Conservation (phyloP, 2,888 invertebrate genomes). For the Tenthredo livida region DNA sequence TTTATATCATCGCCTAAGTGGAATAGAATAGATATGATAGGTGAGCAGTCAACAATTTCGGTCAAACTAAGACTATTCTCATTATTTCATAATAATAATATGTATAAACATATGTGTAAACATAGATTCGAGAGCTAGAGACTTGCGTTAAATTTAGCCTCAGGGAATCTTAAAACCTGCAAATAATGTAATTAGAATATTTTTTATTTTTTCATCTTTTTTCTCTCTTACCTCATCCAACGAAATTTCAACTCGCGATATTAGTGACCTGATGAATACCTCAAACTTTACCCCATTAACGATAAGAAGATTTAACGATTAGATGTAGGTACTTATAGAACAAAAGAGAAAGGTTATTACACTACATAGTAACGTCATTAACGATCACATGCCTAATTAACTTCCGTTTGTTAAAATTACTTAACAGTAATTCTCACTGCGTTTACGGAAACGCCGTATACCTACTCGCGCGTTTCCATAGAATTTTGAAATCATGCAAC, state of each 20-base stretch:
- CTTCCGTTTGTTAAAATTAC: constrained; percentile 8
- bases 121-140: background rate
- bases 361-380: background rate
- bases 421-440: background rate
- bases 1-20: background rate
- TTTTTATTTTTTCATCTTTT: too few relatives aligned
- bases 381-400: constrained; percentile 27
- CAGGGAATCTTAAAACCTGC: background rate
- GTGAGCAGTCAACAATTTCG: background rate
- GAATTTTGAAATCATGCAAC: too few relatives aligned
- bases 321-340: background rate
- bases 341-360: background rate
- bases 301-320: background rate
- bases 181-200: background rate
- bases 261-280: background rate
- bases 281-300: background rate
- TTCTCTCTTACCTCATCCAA: background rate
- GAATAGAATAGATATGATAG: background rate
- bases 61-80: background rate
- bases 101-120: background rate
- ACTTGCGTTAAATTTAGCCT: background rate
- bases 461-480: too few relatives aligned
- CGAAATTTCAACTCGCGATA: background rate
- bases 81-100: background rate
- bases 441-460: background rate